Percentiles rank a stretch among this genome's conserved stretches.
phyloP scores from a whole-genome alignment of 2,888 invertebrate genomes.

The Oasisia sp. region DNA sequence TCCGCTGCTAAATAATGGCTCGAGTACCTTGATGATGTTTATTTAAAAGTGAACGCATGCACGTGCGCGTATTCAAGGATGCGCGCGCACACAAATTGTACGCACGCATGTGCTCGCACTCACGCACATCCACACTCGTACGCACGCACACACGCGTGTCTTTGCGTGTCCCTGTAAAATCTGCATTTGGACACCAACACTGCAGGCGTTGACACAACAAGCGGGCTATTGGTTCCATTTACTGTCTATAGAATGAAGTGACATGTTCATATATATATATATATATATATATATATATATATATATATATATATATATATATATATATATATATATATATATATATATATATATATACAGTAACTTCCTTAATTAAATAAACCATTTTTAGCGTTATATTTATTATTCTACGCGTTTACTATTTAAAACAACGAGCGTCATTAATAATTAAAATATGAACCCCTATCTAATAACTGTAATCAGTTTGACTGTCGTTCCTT shows the following conservation, averaged over 20 bases:
- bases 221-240: not conserved
- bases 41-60: too few relatives aligned
- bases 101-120: too few relatives aligned
- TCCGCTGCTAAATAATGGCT: too few relatives aligned
- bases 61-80: too few relatives aligned
- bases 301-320: too few relatives aligned
- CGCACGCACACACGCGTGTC: not conserved
- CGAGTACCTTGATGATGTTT: too few relatives aligned
- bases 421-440: not conserved
- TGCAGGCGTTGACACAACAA: not conserved
- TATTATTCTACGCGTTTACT: not conserved
- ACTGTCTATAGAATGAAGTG: not conserved
- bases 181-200: not conserved
- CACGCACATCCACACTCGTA: too few relatives aligned
- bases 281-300: too few relatives aligned
- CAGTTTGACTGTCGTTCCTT: not conserved
- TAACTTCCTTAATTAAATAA: not conserved
- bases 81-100: too few relatives aligned
- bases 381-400: not conserved
- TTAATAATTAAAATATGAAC: not conserved
- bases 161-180: not conserved
- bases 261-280: not conserved
- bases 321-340: too few relatives aligned
- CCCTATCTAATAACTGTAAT: not conserved
- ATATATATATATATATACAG: not conserved